Percentiles rank a stretch among this genome's conserved stretches.
Conservation (phyloP, 2,113 vertebrate species). For the Atherinomorus stipes region DNA sequence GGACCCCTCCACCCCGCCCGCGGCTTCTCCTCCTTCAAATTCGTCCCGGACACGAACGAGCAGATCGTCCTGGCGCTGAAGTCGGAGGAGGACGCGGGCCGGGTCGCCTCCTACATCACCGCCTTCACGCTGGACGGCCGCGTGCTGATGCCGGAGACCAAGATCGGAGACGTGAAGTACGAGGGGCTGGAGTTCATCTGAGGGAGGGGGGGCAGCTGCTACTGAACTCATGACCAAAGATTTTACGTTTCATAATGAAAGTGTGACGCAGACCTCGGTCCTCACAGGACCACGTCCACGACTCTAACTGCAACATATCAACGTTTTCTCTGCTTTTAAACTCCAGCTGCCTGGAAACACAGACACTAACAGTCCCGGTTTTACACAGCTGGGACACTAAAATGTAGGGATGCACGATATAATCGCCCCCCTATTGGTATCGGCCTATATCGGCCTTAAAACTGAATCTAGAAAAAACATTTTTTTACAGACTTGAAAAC, state of each 20-base stretch:
- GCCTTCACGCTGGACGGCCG: slow-evolving; percentile 92
- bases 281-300: no score
- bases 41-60: slow-evolving; percentile 91
- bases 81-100: slow-evolving; percentile 90
- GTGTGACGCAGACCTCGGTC: no score
- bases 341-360: no score
- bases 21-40: slow-evolving; percentile 98
- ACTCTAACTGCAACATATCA: no score
- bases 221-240: slow-evolving; percentile 27
- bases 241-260: slow-evolving; percentile 9
- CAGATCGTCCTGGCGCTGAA: slow-evolving; percentile 92
- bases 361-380: no score
- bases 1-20: slow-evolving; percentile 88
- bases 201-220: neutral
- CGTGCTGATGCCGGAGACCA: slow-evolving; percentile 91
- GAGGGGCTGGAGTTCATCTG: slow-evolving; percentile 97
- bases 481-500: no score
- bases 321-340: no score
- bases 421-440: no score
- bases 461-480: no score
- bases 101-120: slow-evolving; percentile 90
- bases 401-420: no score
- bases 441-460: no score
- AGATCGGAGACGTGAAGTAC: slow-evolving; percentile 90
- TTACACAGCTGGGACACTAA: no score